Base-by-base conservation (phyloP, 2,888 invertebrate species). In the Nasonovia ribisnigri region DNA sequence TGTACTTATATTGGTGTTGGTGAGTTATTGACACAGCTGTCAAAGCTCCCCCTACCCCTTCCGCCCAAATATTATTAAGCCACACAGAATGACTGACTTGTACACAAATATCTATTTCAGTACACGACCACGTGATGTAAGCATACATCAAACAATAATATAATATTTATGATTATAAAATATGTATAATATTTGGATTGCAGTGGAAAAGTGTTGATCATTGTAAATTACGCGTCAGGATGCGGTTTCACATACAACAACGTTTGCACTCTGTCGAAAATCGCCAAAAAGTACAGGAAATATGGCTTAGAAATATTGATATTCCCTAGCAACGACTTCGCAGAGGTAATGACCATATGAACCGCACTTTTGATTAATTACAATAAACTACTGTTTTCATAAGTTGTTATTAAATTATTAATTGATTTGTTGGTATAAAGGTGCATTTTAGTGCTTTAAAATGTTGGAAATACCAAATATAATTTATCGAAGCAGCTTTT, bases 161-260 rank as follows among this genome's bases (percentile, higher is more conserved):
- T 26, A 26, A 57, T 26, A 77, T 36, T 20, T 8, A 77, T 20
- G 20, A 24, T 36, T 6, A 77, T 20, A 36, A 0, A 77, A 77
- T 77, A 24, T 77, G 3, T 10, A 77, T 77, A 77, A 16, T 77
- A 60, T 57, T 90, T 43, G 16, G n/a, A 91, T 54, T 42, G 51
- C 24, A 92, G 91, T 24, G 91, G 91, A 26, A 13, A 86, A 46
- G 91, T 92, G 46, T 86, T 57, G n/a, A 5, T 92, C 13, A 86
- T 92, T 43, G 86, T 92, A 16, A 92, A 92, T 46, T 92, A 92
- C 46, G 91, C 91, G 1, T 57, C 84, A 1, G 3, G 0, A 0
- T 92, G 91, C 13, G n/a, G 10, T 36, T 60, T 86, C 1, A 92
- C 91, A 46, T 1, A 3, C 4, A 1, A 5, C 3, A 92, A 92